phyloP scores from a whole-genome alignment of 2,113 vertebrate species.

The Scolopax mira region DNA sequence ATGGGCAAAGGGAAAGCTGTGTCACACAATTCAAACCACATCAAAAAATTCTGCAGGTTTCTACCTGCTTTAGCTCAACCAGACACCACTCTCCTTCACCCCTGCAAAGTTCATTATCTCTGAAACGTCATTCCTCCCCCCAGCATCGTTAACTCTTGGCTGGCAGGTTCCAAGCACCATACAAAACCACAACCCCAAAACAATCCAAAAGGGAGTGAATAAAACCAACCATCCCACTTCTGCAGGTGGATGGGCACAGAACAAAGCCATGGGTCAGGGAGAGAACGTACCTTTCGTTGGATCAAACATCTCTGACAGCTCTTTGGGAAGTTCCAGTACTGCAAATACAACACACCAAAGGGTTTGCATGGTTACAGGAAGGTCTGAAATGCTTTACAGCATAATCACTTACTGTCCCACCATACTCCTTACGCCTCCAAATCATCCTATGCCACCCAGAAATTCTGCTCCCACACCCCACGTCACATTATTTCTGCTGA shows the following conservation, averaged over 20 bases:
- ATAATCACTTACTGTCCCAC: neutral
- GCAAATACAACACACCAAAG: constrained; percentile 61
- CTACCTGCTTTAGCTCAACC: neutral
- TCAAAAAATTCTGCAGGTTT: neutral
- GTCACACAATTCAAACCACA: neutral
- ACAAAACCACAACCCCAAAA: neutral
- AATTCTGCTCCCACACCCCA: neutral
- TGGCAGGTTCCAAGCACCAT: neutral
- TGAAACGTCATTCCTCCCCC: neutral
- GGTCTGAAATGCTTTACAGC: neutral
- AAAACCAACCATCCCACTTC: neutral
- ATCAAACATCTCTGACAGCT: constrained; percentile 97
- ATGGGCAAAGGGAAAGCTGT: neutral
- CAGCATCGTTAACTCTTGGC: neutral
- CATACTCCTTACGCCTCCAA: neutral
- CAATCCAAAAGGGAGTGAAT: neutral
- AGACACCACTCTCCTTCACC: neutral
- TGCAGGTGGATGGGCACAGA: neutral
- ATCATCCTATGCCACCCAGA: neutral
- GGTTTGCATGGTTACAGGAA: neutral
- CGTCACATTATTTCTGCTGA: neutral
- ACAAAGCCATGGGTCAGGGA: neutral
- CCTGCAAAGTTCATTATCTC: neutral
- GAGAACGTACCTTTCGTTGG: constrained; percentile 88
- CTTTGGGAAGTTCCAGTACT: constrained; percentile 96